Percentiles rank a stretch among this genome's conserved stretches.
Evolutionary conservation across 2,888 invertebrate genomes (phyloP).

Genomic region (Nemotelus nigrinus): DNA sequence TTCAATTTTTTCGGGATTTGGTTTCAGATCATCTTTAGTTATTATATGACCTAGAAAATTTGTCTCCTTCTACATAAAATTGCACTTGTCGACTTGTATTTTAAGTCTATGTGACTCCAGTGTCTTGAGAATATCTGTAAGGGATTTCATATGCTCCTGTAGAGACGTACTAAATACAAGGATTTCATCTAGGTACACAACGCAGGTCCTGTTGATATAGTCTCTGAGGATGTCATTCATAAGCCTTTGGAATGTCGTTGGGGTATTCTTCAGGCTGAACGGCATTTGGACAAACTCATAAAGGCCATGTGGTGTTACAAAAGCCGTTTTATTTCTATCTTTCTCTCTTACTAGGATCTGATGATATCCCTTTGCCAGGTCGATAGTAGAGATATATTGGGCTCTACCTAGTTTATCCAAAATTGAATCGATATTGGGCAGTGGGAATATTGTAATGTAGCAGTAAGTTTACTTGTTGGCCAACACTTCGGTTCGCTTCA

Average conservation of each 20-base stretch:
- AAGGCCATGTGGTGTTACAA: constrained; percentile 42
- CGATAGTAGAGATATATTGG: no score
- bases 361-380: not conserved
- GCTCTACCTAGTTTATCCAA: no score
- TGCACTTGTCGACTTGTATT: no score
- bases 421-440: no score
- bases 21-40: no score
- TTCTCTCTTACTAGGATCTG: not conserved
- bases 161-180: constrained; percentile 18
- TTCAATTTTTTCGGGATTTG: no score
- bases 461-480: no score
- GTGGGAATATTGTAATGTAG: no score
- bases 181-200: constrained; percentile 34
- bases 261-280: constrained; percentile 46
- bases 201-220: constrained; percentile 44
- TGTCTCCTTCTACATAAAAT: no score
- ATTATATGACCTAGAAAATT: no score
- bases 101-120: not conserved
- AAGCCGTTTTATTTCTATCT: constrained; percentile 47
- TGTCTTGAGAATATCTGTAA: constrained; percentile 26
- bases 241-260: constrained; percentile 45
- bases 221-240: constrained; percentile 46
- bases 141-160: not conserved
- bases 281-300: constrained; percentile 45
- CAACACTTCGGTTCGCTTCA: no score